phyloP scores from a whole-genome alignment of 2,888 invertebrate genomes.

The Aproaerema taeniolella region DNA sequence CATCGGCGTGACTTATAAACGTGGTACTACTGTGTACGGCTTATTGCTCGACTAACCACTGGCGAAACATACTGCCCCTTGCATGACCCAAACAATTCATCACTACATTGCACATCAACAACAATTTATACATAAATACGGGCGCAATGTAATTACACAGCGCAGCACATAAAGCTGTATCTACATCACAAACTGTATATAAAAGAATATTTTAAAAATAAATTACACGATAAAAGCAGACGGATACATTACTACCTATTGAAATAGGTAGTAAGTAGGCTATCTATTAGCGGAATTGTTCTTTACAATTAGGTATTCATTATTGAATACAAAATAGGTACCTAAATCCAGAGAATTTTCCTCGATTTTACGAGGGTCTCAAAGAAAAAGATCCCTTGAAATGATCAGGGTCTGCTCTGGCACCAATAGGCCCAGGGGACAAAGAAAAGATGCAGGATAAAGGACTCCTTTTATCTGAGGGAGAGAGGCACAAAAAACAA shows the following conservation, averaged over 20 bases:
- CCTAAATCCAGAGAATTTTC: too few species aligned
- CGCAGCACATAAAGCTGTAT: neutral
- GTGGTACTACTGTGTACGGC: too few species aligned
- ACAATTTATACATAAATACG: neutral
- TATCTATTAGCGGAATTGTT: too few species aligned
- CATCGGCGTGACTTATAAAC: too few species aligned
- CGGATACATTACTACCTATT: too few species aligned
- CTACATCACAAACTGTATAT: neutral
- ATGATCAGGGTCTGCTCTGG: conserved; percentile 24
- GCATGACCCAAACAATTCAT: conserved; percentile 9
- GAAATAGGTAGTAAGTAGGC: too few species aligned
- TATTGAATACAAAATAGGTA: too few species aligned
- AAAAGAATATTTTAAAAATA: neutral
- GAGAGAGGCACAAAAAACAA: conserved; percentile 54
- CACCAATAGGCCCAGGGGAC: conserved; percentile 22
- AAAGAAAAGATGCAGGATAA: conserved; percentile 34
- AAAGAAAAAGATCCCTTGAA: conserved; percentile 22
- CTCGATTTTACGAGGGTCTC: too few species aligned
- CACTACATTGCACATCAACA: neutral
- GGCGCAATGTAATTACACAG: neutral
- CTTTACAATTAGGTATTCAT: too few species aligned
- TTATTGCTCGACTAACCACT: conserved; percentile 59
- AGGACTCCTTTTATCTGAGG: conserved; percentile 50
- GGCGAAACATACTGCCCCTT: conserved; percentile 27
- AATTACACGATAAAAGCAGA: too few species aligned